phyloP scores from a whole-genome alignment of 2,888 invertebrate species.

The Athrips mouffetella region DNA sequence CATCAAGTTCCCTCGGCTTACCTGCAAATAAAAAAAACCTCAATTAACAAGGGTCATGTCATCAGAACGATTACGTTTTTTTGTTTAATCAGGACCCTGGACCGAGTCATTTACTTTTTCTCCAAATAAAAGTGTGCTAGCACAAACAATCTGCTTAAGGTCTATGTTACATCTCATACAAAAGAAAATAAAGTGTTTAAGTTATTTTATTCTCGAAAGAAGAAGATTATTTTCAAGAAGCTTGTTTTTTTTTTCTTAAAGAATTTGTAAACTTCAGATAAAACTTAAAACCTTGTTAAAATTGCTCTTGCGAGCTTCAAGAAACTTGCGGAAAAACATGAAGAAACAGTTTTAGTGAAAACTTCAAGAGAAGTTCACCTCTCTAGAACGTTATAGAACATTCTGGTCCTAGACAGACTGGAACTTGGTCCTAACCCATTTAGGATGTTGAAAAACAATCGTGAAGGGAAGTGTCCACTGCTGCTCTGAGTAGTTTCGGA shows the following conservation, averaged over 20 bases:
- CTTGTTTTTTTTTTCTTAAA: conserved; percentile 33
- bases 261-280: conserved; percentile 29
- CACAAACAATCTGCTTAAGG: too few relatives aligned
- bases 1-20: not conserved
- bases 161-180: too few relatives aligned
- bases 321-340: not conserved
- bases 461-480: conserved; percentile 42
- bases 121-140: too few relatives aligned
- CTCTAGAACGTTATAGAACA: conserved; percentile 12
- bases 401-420: conserved; percentile 1
- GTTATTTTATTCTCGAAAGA: too few relatives aligned
- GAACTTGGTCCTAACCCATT: conserved; percentile 53
- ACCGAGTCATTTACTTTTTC: conserved; percentile 67
- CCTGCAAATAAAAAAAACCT: conserved; percentile 11
- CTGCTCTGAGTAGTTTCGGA: conserved; percentile 29
- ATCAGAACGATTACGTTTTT: not conserved
- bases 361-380: conserved; percentile 12
- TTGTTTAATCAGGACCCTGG: conserved; percentile 58
- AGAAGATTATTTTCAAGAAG: conserved; percentile 8
- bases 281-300: conserved; percentile 4
- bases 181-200: too few relatives aligned
- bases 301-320: not conserved
- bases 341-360: conserved; percentile 6
- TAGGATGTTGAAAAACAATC: conserved; percentile 58
- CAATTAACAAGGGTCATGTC: conserved; percentile 17